These are phyloP conservation scores for Champsocephalus gunnari DNA, from an alignment of 2,797 vertebrate species.

Conservation along the genomic window DNA sequence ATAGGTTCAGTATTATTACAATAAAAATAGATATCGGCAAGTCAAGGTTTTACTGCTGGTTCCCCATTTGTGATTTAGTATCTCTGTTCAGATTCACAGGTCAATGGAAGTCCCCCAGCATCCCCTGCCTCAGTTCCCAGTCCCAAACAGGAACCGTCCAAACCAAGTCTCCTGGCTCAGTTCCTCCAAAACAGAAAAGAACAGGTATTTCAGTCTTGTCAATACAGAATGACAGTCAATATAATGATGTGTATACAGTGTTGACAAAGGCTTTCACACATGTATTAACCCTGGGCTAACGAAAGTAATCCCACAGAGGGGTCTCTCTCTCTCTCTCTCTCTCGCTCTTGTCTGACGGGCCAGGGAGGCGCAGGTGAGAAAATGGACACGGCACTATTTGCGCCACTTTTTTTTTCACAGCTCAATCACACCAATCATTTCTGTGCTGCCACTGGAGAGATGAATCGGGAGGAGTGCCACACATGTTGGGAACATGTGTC, in stretches of 20 bases:
- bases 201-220: constrained; percentile 84
- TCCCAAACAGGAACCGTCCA: constrained; percentile 74
- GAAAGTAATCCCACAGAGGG: background rate
- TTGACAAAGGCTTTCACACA: constrained; percentile 28
- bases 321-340: background rate
- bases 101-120: constrained; percentile 66
- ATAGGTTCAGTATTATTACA: background rate
- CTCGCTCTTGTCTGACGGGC: too few relatives aligned
- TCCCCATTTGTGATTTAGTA: background rate
- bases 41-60: background rate
- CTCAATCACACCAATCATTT: background rate
- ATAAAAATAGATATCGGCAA: background rate
- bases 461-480: background rate
- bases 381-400: background rate
- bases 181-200: constrained; percentile 93
- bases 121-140: constrained; percentile 66
- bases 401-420: background rate
- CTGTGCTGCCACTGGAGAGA: background rate
- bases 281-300: background rate
- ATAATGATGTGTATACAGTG: background rate
- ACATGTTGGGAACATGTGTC: background rate
- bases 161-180: constrained; percentile 86
- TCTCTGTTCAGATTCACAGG: constrained; percentile 73
- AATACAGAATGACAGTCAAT: background rate
- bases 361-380: background rate